Evolutionary conservation across 2,888 invertebrate genomes (phyloP), one percentile per base, ranked within the genome.

Genomic region (Camponotus fellah): DNA sequence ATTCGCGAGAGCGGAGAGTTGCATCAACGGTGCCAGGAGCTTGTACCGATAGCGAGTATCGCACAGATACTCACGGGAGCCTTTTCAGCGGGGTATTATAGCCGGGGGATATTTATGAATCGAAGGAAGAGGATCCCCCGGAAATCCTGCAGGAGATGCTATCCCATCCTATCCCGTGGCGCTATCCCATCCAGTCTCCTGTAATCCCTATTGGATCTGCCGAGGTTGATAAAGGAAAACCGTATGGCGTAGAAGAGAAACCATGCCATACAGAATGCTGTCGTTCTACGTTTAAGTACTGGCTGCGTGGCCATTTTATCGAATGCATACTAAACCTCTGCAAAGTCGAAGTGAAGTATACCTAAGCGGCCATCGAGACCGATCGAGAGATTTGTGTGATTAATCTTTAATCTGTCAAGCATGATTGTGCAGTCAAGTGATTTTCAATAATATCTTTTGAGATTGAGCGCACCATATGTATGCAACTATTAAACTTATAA

Each of bases 201-300:
- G 89, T 92, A 92, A 92, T 92, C 92, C 92, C 90, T 91, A 91
- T 92, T 91, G 92, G 90, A 92, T 92, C 89, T 87, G 88, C 72
- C 82, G 75, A 87, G 83, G 86, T 89, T 91, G 91, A 91, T 92
- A 91, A 91, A 92, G 91, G 88, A 86, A 92, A 90, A 86, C 86
- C 89, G 86, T 88, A 90, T 82, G 86, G 88, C 79, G 84, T 69
- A 72, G 83, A 75, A 80, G 79, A 64, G 79, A 76, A 82, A 85
- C 77, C 56, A 46, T 37, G 58, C 66, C 58, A 37, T 40, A 75
- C 81, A 32, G 46, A 46, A 72, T 26, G 66, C 32, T 82, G 49
- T 82, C 76, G 37, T 75, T 53, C 53, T 37, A 56, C 17, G 53
- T 21, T 53, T 21, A 40, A n/a, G 37, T n/a, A 60, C 21, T 26